A percentile compares a stretch with the other conserved stretches of the same genome.
These are phyloP conservation scores for Fulmarus glacialis DNA, from an alignment of 2,113 vertebrate genomes.

Conservation along the genomic window DNA sequence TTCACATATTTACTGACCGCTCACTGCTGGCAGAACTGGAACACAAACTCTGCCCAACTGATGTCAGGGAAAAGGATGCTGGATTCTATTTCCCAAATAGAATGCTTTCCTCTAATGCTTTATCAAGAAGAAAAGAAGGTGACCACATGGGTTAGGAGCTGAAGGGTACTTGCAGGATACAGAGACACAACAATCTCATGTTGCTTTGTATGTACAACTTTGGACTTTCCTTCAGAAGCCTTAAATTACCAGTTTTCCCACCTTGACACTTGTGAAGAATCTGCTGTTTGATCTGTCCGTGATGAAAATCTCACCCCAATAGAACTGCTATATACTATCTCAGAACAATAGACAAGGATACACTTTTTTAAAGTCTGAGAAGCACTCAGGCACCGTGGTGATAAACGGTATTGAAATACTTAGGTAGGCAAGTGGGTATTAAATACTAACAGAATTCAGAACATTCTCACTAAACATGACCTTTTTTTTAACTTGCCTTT, in stretches of 20 bases:
- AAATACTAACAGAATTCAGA: neutral
- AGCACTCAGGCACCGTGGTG: rapidly evolving
- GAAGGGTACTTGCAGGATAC: neutral
- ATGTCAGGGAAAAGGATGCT: neutral
- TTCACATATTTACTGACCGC: neutral
- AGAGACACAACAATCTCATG: neutral
- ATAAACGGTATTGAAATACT: neutral
- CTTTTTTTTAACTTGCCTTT: neutral
- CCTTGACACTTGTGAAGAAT: neutral
- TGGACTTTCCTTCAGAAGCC: neutral
- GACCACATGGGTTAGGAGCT: neutral
- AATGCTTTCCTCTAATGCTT: neutral
- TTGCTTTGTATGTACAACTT: neutral
- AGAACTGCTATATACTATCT: neutral
- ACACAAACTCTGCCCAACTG: neutral
- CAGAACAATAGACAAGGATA: neutral
- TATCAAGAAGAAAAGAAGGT: neutral
- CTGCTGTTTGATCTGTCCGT: neutral
- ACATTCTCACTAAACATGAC: neutral
- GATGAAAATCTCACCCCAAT: neutral
- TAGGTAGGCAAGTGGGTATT: neutral
- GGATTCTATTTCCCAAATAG: neutral
- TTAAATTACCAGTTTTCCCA: neutral
- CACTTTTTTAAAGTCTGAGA: neutral
- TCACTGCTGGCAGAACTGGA: neutral